phyloP scores from a whole-genome alignment of 2,113 vertebrate species.

The Xenopus tropicalis region DNA sequence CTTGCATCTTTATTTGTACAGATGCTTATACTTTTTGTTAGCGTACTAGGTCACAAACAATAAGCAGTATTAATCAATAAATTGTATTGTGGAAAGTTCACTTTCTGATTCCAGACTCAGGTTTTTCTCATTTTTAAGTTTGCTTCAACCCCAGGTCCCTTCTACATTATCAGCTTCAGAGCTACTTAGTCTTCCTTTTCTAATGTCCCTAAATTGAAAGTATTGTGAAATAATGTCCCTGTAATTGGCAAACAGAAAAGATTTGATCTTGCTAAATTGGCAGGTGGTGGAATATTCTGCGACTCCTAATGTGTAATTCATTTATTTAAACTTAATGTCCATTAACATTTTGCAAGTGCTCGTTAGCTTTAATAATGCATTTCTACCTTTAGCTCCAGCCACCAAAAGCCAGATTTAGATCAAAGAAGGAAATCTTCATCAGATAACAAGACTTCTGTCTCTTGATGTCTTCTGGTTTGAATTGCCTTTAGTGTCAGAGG shows the following conservation, averaged over 20 bases:
- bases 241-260: slow-evolving; percentile 72
- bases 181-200: slow-evolving; percentile 21
- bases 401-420: slow-evolving; percentile 62
- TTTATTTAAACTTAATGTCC: slow-evolving; percentile 78
- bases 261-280: slow-evolving; percentile 73
- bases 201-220: slow-evolving; percentile 36
- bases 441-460: slow-evolving; percentile 38
- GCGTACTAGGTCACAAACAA: too few relatives aligned
- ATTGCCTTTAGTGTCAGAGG: slow-evolving; percentile 31
- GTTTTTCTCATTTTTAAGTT: too few relatives aligned
- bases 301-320: slow-evolving; percentile 75
- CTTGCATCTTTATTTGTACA: too few relatives aligned
- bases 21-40: too few relatives aligned
- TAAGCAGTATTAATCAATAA: too few relatives aligned
- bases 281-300: slow-evolving; percentile 66
- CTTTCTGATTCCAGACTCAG: too few relatives aligned
- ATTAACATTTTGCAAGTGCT: slow-evolving; percentile 74
- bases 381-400: slow-evolving; percentile 60
- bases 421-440: slow-evolving; percentile 36
- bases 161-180: neutral
- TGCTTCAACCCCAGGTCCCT: too few relatives aligned
- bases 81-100: too few relatives aligned
- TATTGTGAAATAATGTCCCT: slow-evolving; percentile 64
- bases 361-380: slow-evolving; percentile 80
- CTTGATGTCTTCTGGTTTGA: slow-evolving; percentile 27